Percentiles rank a stretch among this genome's conserved stretches.
Conservation (phyloP, 2,888 invertebrate genomes). For the Limulus polyphemus region DNA sequence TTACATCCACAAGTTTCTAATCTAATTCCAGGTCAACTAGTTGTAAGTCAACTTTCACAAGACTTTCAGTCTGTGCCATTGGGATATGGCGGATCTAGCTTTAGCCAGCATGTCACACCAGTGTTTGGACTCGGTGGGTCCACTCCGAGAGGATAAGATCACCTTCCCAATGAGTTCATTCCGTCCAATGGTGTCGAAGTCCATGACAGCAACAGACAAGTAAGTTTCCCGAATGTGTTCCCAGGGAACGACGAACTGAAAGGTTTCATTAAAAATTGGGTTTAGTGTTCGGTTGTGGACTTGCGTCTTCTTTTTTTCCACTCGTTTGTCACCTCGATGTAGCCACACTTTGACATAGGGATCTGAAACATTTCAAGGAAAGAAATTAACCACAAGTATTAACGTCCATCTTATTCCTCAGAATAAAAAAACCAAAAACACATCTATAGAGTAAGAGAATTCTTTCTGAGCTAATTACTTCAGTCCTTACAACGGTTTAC, state of each 20-base stretch:
- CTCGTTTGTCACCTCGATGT: conserved; percentile 83
- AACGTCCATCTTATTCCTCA: no score
- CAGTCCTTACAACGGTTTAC: no score
- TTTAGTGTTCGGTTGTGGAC: conserved; percentile 62
- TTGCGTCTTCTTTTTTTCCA: conserved; percentile 90
- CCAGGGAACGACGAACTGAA: conserved; percentile 95
- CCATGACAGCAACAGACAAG: conserved; percentile 89
- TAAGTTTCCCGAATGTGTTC: conserved; percentile 91
- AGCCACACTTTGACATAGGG: conserved; percentile 96
- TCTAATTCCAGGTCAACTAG: background rate
- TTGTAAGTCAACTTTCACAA: conserved; percentile 33
- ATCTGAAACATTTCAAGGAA: conserved; percentile 49
- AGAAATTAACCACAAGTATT: background rate
- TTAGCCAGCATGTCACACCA: conserved; percentile 99
- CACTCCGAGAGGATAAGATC: conserved; percentile 79
- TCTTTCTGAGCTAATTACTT: no score
- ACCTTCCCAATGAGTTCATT: conserved; percentile 87
- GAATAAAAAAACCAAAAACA: no score
- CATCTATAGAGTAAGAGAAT: no score
- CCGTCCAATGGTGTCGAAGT: conserved; percentile 89
- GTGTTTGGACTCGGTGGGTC: conserved; percentile 89
- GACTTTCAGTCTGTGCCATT: conserved; percentile 93
- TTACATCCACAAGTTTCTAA: no score
- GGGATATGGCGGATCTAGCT: conserved; percentile 85
- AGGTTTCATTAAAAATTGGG: conserved; percentile 90